Base-by-base conservation (phyloP, 2,888 invertebrate genomes). In the Orchestes rusci region DNA sequence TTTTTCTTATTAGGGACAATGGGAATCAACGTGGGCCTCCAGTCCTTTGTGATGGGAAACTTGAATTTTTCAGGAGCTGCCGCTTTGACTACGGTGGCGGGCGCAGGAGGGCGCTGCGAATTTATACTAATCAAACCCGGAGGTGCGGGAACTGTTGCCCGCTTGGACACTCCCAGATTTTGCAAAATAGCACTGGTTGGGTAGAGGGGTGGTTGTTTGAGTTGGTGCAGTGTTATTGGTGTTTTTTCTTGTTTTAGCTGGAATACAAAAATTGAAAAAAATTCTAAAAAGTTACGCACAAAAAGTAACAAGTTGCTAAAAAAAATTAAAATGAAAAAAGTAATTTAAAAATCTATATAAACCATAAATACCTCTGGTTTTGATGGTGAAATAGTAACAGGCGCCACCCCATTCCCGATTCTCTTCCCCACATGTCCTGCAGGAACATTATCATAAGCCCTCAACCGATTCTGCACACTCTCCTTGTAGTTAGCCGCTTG, bases 401-500 rank as follows among this genome's bases (percentile, higher is more conserved):
- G 50, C 15, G 45, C 41, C 12, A 45, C 18, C 8, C 45, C 45
- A 31, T 48, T 48, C 15, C n/a, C n/a, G n/a, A n/a, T n/a, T n/a
- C n/a, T n/a, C n/a, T n/a, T n/a, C n/a, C n/a, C n/a, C n/a, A n/a
- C n/a, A n/a, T n/a, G n/a, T n/a, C n/a, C n/a, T n/a, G n/a, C n/a
- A 2, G 70, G 68, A 34, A 76, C 65, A 51, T 81, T 80, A 54
- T 89, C 88, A 61, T 83, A 89, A 0, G 88, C 84, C 35, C 80
- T 75, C 5, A 89, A 68, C 32, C 90, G 54, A 61, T 82, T 87
- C 52, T 84, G 84, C 2, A 88, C 84, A 0, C 86, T 85, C 44
- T 84, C 84, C 40, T 85, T 81, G 59, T 90, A 90, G 43, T 80
- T 84, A 0, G 77, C 74, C 0, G 89, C 86, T 56, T 82, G 80